Conservation (phyloP, 2,113 vertebrate species). For the Paratilapia polleni region DNA sequence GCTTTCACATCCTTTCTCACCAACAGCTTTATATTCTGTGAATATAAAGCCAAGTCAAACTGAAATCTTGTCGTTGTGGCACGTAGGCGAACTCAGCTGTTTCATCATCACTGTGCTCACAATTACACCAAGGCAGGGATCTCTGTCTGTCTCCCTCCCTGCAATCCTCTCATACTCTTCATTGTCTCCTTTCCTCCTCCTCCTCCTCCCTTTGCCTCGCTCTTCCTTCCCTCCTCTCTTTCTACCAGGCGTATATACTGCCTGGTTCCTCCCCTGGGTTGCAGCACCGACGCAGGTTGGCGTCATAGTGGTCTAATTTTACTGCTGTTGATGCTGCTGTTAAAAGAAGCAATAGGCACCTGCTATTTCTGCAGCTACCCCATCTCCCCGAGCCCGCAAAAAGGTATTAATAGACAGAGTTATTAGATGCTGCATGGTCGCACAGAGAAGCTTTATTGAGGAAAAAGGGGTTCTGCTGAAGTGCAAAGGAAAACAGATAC, state of each 20-base stretch:
- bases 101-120: constrained; percentile 59
- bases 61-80: constrained; percentile 33
- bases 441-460: constrained; percentile 54
- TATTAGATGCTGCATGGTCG: constrained; percentile 69
- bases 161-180: constrained; percentile 34
- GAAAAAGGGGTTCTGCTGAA: constrained; percentile 17
- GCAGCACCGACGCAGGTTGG: constrained; percentile 87
- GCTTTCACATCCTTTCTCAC: constrained; percentile 15
- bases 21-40: constrained; percentile 17
- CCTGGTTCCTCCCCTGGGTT: constrained; percentile 88
- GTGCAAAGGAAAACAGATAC: constrained; percentile 44
- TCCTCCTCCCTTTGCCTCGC: constrained; percentile 31
- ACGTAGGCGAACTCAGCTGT: constrained; percentile 34
- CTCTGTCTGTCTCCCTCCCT: constrained; percentile 52
- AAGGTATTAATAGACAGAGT: constrained; percentile 78
- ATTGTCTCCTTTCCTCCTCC: constrained; percentile 30
- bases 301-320: constrained; percentile 97
- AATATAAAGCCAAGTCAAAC: constrained; percentile 28
- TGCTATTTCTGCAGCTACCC: constrained; percentile 89
- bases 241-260: constrained; percentile 70
- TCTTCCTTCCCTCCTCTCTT: constrained; percentile 39
- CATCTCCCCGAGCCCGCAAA: constrained; percentile 72
- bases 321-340: constrained; percentile 92
- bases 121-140: constrained; percentile 58
- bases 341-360: constrained; percentile 90